Evolutionary conservation across 1,140 invertebrate genomes (phyloP), one percentile per base, ranked within the genome.

Genomic region (Cecropterus lyciades): DNA sequence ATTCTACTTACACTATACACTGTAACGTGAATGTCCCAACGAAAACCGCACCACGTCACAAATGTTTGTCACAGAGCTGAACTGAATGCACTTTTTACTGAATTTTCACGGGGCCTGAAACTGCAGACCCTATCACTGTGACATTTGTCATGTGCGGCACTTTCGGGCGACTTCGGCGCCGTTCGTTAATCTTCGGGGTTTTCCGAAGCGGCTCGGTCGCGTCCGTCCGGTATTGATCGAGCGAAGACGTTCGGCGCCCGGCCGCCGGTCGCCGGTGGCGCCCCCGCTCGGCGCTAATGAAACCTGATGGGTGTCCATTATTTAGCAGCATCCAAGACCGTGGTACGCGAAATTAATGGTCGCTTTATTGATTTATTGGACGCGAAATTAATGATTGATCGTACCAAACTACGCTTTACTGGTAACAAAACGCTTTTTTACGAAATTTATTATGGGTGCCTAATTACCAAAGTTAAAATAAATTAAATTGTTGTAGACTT

Each of bases 361-460:
- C 70, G 77, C 80, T 85, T 85, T 90, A 90, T 90, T 87, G 87
- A 88, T 90, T 88, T 86, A 88, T 85, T 77, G 79, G 73, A 73
- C 67, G 75, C 73, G 65, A 78, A 84, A 81, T 84, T 85, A 84
- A 85, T 82, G 82, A 85, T 87, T 83, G 80, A 87, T 87, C 79
- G 67, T 69, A 49, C 65, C 30, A 51, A 33, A 42, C 33, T 63
- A 11, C 27, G 17, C 8, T 33, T 51, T 40, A 27, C 16, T 17
- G n/a, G 16, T 24, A 52, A 52, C 48, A 49, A 15, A 43, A 30
- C 16, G 51, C 14, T 20, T 53, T 53, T 53, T 30, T 15, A 11
- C 1, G 11, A 30, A 51, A 30, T 51, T 30, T 51, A 51, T 30
- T 51, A 11, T 30, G 11, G 17, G 30, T 17, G 14, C 30, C 15